These are phyloP conservation scores for Drosophila lacteicornis DNA, from an alignment of 1,140 invertebrate genomes.

Conservation along the genomic window DNA sequence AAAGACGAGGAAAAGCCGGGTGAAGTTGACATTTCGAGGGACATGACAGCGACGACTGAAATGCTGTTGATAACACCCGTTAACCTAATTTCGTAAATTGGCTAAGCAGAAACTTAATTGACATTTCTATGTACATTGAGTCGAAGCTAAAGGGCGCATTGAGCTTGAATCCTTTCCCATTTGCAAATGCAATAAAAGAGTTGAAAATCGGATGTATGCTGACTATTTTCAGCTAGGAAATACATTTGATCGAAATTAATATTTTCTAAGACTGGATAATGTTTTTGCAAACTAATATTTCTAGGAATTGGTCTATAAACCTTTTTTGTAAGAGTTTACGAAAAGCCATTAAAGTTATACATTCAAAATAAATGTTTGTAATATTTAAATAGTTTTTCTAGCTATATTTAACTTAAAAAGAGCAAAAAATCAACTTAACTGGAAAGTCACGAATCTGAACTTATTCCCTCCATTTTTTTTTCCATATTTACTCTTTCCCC, in stretches of 20 bases:
- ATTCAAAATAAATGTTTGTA: background rate
- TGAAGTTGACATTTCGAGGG: slow-evolving; percentile 21
- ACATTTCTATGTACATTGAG: slow-evolving; percentile 6
- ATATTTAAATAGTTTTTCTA: background rate
- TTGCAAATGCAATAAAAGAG: slow-evolving; percentile 3
- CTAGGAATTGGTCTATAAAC: too few species aligned
- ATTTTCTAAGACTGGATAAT: background rate
- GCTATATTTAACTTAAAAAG: background rate
- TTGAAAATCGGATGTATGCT: background rate
- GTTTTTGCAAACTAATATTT: too few species aligned
- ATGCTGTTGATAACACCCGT: slow-evolving; percentile 35
- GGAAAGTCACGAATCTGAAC: background rate
- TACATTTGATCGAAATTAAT: background rate
- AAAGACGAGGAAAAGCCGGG: background rate
- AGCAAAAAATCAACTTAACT: background rate
- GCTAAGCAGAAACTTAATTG: slow-evolving; percentile 19
- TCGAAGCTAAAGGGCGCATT: background rate
- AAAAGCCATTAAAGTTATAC: background rate
- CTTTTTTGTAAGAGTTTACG: too few species aligned
- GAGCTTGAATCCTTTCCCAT: background rate
- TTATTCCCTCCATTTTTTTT: too few species aligned
- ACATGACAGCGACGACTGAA: slow-evolving; percentile 14
- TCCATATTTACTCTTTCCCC: too few species aligned
- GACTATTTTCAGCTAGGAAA: background rate
- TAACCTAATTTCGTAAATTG: slow-evolving; percentile 31